phyloP scores from a whole-genome alignment of 2,113 vertebrate species.

The Rissa tridactyla region DNA sequence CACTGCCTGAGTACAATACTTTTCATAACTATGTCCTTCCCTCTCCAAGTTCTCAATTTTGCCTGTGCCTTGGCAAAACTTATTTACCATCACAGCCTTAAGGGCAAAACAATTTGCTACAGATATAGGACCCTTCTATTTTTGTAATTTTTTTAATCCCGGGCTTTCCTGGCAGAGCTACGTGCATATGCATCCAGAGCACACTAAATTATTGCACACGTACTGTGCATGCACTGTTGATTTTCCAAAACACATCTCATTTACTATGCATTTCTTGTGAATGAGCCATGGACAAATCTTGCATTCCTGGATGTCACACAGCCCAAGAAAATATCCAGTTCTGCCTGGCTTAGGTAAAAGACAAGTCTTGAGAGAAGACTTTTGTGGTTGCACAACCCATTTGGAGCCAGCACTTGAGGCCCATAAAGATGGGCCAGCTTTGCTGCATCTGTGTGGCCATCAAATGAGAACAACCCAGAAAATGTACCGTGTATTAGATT shows the following conservation, averaged over 20 bases:
- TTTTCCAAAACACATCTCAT: conserved; percentile 50
- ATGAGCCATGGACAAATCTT: conserved; percentile 26
- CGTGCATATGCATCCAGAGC: not conserved
- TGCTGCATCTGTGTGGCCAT: not conserved
- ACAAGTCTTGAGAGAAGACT: not conserved
- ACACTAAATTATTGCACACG: conserved; percentile 38
- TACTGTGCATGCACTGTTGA: conserved; percentile 1
- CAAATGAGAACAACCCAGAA: not conserved
- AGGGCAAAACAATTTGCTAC: not conserved
- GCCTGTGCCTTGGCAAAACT: not conserved
- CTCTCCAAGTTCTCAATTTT: not conserved
- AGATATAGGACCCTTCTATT: not conserved
- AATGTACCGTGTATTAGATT: not conserved
- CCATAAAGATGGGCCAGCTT: not conserved
- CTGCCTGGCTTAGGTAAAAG: conserved; percentile 17
- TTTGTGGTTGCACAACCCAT: not conserved
- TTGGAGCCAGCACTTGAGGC: not conserved
- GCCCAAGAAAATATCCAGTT: conserved; percentile 18
- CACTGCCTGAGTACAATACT: not conserved
- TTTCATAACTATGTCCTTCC: not conserved
- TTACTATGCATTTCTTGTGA: conserved; percentile 35
- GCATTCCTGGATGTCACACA: not conserved
- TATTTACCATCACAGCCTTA: not conserved
- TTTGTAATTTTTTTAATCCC: not conserved
- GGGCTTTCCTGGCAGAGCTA: conserved; percentile 34